Base-by-base conservation (phyloP, 2,797 vertebrate species). In the Rhinella marina region DNA sequence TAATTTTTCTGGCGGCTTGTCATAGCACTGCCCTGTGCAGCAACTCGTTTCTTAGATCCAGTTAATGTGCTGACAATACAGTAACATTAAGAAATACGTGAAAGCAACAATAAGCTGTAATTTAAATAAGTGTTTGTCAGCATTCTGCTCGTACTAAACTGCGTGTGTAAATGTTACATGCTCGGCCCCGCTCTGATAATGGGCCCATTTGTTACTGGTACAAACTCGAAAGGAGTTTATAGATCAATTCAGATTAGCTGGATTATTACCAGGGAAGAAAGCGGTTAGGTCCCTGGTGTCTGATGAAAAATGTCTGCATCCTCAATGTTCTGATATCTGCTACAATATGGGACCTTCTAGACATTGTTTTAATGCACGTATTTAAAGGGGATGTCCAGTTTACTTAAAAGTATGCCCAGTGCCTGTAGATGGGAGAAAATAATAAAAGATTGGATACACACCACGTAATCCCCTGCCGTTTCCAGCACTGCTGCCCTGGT, bases 101-200 rank as follows among this genome's bases (percentile, higher is more conserved):
- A 52, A 85, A 48, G 83, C 72, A 62, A 50, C 77, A 68, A 86
- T 86, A 59, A 81, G 32, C 64, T 14, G 48, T 11, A 72, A 81
- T 86, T 72, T 86, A 57, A 86, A 81, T 86, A 27, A 1, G 90
- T 88, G 77, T 90, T 61, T 81, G n/a, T 64, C 56, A 52, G 77
- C 93, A 91, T 92, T 50, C 61, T 88, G 85, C 90, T 64, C 90
- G 87, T 90, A 73, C 66, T 72, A 57, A 86, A 86, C 48, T 56
- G 78, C 66, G 61, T 59, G 62, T 25, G 61, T 77, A 52, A 76
- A 85, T 73, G 82, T 84, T 85, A 72, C 73, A 23, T 10, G 27
- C 82, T 84, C 52, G 32, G 32, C 56, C 54, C 56, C 6, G 41
- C 68, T 25, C 70, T 75, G 56, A 84, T 85, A 61, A 85, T 84